These are phyloP conservation scores for Potamilus streckersoni DNA, from an alignment of 1,140 invertebrate species.

Conservation along the genomic window DNA sequence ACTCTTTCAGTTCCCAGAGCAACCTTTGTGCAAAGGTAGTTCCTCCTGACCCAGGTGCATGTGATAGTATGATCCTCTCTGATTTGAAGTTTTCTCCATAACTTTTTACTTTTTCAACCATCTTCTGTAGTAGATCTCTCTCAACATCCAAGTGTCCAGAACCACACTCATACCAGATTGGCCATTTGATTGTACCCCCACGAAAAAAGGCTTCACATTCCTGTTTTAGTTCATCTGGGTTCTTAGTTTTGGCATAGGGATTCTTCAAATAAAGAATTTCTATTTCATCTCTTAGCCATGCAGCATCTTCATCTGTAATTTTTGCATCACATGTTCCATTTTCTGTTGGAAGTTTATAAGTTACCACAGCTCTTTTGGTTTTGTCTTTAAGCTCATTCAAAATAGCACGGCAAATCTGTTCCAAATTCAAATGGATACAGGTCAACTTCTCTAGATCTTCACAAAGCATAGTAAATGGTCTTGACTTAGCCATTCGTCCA, in stretches of 20 bases:
- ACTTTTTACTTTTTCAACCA: slow-evolving; percentile 22
- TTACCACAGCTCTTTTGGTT: not conserved
- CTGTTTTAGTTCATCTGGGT: slow-evolving; percentile 21
- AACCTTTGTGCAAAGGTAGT: slow-evolving; percentile 37
- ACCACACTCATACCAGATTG: slow-evolving; percentile 23
- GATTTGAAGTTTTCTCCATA: slow-evolving; percentile 19
- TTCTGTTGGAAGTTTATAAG: slow-evolving; percentile 26
- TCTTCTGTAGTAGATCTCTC: slow-evolving; percentile 21
- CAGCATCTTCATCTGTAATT: slow-evolving; percentile 17
- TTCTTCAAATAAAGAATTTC: slow-evolving; percentile 33
- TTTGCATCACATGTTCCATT: slow-evolving; percentile 11
- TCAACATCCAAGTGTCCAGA: slow-evolving; percentile 34
- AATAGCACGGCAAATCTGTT: not conserved
- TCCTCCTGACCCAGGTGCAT: slow-evolving; percentile 39
- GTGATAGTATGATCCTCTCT: slow-evolving; percentile 16
- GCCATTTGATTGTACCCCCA: slow-evolving; percentile 37
- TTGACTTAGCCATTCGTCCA: not conserved
- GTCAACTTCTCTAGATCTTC: not conserved
- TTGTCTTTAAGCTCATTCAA: not conserved
- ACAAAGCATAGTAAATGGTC: slow-evolving; percentile 6
- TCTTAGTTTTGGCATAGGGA: slow-evolving; percentile 11
- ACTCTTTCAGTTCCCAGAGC: slow-evolving; percentile 32
- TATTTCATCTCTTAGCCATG: slow-evolving; percentile 31
- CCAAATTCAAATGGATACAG: not conserved
- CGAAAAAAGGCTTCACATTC: slow-evolving; percentile 32